These are phyloP conservation scores for Sphaerophoria taeniata DNA, from an alignment of 2,888 invertebrate genomes.

Conservation along the genomic window DNA sequence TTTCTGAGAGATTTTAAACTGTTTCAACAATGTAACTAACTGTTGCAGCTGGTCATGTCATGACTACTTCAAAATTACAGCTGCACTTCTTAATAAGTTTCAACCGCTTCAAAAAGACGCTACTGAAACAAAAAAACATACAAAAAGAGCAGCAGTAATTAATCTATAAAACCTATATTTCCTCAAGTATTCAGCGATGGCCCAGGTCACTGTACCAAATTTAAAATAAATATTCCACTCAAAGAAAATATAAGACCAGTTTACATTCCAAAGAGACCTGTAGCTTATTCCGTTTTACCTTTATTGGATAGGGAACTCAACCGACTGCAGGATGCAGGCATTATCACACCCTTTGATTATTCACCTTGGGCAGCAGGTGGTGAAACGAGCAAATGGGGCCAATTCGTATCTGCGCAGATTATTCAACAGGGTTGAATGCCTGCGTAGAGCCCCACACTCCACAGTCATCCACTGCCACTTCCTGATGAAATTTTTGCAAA, in stretches of 20 bases:
- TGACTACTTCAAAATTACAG: no score
- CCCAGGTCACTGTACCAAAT: slow-evolving; percentile 66
- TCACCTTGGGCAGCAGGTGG: slow-evolving; percentile 75
- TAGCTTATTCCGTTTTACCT: slow-evolving; percentile 67
- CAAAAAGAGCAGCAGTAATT: no score
- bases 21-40: no score
- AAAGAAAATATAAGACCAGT: slow-evolving; percentile 65
- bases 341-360: slow-evolving; percentile 69
- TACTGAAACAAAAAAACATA: no score
- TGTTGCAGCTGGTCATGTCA: no score
- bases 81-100: no score
- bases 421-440: slow-evolving; percentile 71
- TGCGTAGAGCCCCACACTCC: slow-evolving; percentile 57
- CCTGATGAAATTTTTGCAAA: slow-evolving; percentile 71
- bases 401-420: no score
- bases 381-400: slow-evolving; percentile 65
- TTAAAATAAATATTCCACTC: slow-evolving; percentile 60
- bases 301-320: slow-evolving; percentile 67
- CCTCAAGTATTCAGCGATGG: background rate
- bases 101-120: no score
- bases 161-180: no score
- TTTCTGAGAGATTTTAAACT: no score
- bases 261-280: slow-evolving; percentile 72
- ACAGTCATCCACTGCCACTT: slow-evolving; percentile 69
- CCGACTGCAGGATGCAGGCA: slow-evolving; percentile 32